Evolutionary conservation across 2,113 vertebrate genomes (phyloP), one percentile per base, ranked within the genome.

Genomic region (Larimichthys crocea): DNA sequence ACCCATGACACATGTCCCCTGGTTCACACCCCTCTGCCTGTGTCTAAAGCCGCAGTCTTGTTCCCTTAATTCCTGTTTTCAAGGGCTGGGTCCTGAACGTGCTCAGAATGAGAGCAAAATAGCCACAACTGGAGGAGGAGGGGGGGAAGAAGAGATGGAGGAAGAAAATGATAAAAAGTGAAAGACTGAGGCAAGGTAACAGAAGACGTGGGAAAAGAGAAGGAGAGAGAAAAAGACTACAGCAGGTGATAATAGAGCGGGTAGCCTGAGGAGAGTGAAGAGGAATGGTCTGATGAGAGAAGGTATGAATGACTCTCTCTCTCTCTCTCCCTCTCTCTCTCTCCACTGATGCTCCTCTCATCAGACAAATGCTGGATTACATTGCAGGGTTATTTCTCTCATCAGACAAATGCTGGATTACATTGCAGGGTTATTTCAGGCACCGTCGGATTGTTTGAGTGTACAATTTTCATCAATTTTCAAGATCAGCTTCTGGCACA

Each of bases 91-190:
- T 73, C 53, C 55, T 66, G 73, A 90, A 91, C 86, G 86, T 91
- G 90, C 84, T 78, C 63, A 29, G 88, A 91, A 92, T 90, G 57
- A 82, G 26, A 91, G 68, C 73, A 74, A 70, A 77, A 44, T 24
- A 62, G 7, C 44, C 17, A n/a, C 0, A 22, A 31, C 29, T 64
- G 15, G 44, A 42, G 20, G 44, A 42, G 20, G 12, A 57, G 24
- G 5, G 35, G 8, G 31, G 5, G 31, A 5, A 0, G 17, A 59
- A 59, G 22, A 65, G 46, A n/a, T 29, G 16, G 49, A 62, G 44
- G 35, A 29, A 49, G 14, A 50, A 48, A 55, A 76, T 26, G 63
- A 55, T 60, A 60, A 67, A 20, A 61, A 65, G 22, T 44, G 35
- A 42, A 26, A 63, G 52, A 61, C 14, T 62, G 17, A 69, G 35